phyloP scores from a whole-genome alignment of 2,888 invertebrate species.

The Seira ritae region DNA sequence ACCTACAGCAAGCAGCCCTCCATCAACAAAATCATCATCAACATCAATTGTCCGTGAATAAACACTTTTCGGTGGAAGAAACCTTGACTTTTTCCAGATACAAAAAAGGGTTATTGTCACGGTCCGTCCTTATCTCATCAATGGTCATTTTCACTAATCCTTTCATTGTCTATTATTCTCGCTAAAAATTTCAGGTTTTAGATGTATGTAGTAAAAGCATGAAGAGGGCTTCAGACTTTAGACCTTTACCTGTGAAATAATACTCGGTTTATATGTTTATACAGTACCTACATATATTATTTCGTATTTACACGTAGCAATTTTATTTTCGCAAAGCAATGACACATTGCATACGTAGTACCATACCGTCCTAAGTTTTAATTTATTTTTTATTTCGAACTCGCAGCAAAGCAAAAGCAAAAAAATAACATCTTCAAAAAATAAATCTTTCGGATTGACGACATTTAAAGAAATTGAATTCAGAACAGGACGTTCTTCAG shows the following conservation, averaged over 20 bases:
- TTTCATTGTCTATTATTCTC: conserved; percentile 1
- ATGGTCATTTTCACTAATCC: conserved; percentile 52
- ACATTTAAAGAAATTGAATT: conserved; percentile 67
- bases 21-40: neutral
- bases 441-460: conserved; percentile 30
- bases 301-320: neutral
- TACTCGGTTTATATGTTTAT: conserved; percentile 19
- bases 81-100: conserved; percentile 37
- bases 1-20: conserved; percentile 29
- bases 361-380: too few species aligned
- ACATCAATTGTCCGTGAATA: neutral
- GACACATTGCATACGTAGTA: too few species aligned
- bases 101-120: conserved; percentile 43
- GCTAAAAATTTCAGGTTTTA: too few species aligned
- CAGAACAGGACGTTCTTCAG: conserved; percentile 68
- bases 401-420: neutral
- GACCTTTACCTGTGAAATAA: conserved; percentile 22
- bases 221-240: too few species aligned
- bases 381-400: too few species aligned
- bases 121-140: conserved; percentile 39
- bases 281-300: neutral
- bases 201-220: too few species aligned
- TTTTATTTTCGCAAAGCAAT: neutral
- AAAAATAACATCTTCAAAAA: conserved; percentile 55
- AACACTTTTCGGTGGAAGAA: conserved; percentile 16